A percentile compares a stretch with the other conserved stretches of the same genome.
phyloP scores from a whole-genome alignment of 2,888 invertebrate species.

The Xiphydria camelus region DNA sequence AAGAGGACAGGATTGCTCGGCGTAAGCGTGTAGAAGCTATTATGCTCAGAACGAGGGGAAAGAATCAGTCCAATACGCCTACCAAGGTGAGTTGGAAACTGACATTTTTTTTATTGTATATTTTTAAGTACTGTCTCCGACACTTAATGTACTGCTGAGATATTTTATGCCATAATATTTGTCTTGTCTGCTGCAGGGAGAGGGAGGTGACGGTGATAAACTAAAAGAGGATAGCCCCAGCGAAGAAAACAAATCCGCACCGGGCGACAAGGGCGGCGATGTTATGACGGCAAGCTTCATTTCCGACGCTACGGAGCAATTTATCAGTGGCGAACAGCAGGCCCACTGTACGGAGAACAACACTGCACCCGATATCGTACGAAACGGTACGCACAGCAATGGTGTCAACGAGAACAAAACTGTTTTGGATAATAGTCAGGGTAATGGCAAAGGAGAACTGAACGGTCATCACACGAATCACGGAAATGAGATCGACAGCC shows the following conservation, averaged over 20 bases:
- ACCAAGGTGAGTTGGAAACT: constrained; percentile 55
- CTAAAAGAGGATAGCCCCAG: constrained; percentile 52
- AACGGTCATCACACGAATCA: constrained; percentile 55
- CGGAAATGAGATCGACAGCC: constrained; percentile 52
- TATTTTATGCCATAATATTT: too few species aligned
- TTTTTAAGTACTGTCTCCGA: too few species aligned
- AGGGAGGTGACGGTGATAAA: constrained; percentile 50
- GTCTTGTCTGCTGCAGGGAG: too few species aligned
- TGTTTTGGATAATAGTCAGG: constrained; percentile 49
- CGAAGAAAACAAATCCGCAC: constrained; percentile 46
- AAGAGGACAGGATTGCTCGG: constrained; percentile 84
- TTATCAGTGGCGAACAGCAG: constrained; percentile 50
- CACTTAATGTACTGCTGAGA: too few species aligned
- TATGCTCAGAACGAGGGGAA: constrained; percentile 83
- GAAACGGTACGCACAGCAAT: constrained; percentile 48
- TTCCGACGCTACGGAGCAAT: constrained; percentile 55
- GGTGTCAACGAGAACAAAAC: constrained; percentile 34
- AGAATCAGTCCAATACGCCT: constrained; percentile 57
- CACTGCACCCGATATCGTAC: constrained; percentile 33
- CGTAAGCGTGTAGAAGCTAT: constrained; percentile 91
- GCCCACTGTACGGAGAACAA: constrained; percentile 43
- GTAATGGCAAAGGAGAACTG: constrained; percentile 48
- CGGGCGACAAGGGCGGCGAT: constrained; percentile 47
- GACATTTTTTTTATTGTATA: too few species aligned
- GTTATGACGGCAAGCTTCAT: constrained; percentile 55